Evolutionary conservation across 2,113 vertebrate genomes (phyloP).

Genomic region (Equus quagga): DNA sequence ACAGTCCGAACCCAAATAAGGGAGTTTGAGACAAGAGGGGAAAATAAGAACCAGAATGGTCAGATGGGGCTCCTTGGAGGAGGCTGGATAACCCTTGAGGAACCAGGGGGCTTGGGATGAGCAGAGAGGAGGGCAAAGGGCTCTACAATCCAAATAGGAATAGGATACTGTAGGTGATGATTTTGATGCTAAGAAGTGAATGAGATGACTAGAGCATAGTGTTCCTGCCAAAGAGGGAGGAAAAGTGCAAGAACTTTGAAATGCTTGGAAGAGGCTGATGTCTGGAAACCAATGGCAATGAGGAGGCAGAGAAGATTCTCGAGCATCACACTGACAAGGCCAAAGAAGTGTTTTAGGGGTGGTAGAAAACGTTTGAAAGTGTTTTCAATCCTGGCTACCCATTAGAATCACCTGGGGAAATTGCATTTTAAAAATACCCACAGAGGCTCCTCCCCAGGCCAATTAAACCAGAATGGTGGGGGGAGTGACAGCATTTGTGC

Average conservation of each 20-base stretch:
- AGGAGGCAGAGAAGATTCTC: background rate
- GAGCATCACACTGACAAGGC: background rate
- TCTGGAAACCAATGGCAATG: background rate
- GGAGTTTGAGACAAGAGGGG: background rate
- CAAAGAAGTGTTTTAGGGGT: background rate
- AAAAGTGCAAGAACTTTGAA: background rate
- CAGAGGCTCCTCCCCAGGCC: background rate
- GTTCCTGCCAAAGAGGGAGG: background rate
- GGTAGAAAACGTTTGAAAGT: background rate
- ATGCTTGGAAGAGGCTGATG: background rate
- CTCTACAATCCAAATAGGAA: background rate
- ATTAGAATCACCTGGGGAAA: background rate
- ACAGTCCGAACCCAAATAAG: background rate
- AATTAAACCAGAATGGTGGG: background rate
- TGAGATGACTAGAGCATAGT: too few species aligned
- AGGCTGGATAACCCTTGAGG: background rate
- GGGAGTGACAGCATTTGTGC: fast-evolving
- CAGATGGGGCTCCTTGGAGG: background rate
- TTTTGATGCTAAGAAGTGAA: background rate
- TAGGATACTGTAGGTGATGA: background rate
- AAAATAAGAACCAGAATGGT: background rate
- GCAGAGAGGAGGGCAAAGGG: background rate
- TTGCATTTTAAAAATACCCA: background rate
- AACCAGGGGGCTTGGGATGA: background rate
- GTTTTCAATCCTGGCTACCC: background rate